Evolutionary conservation across 2,797 vertebrate species (phyloP), one percentile per base, ranked within the genome.

Genomic region (Gobionotothen gibberifrons): DNA sequence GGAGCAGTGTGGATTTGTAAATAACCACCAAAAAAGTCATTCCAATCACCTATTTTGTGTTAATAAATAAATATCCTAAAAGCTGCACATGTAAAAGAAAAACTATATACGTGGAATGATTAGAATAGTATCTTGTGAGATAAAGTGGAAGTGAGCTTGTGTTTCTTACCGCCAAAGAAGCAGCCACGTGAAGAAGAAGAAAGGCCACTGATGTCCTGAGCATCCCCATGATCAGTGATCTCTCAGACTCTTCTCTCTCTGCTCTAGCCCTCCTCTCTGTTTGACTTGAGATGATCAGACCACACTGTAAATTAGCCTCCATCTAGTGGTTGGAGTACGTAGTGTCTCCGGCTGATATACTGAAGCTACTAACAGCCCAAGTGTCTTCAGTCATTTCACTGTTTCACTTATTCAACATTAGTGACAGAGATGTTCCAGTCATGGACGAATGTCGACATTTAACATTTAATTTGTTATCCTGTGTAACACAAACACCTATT

Each of bases 101-200:
- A 51, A n/a, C 17, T 5, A 5, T 9, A 11, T 59, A 21, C 15
- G 14, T n/a, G 6, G 11, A 16, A 19, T 12, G 17, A 26, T 16
- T 29, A 32, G 8, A 60, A 55, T 29, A 13, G 13, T 39, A 16
- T 52, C 15, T 39, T 10, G 49, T 5, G 29, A 15, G 1, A 47
- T 17, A 17, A 16, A 10, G 2, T 17, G 29, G 58, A 3, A 40
- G 26, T 12, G 3, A n/a, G 9, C 2, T 26, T 5, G n/a, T 36
- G 16, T 42, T 40, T 60, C 88, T 87, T 83, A 88, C 86, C 48
- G 74, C 72, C 48, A 80, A 4, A 60, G 69, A 75, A 9, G 52
- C 53, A 49, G 79, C 78, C 76, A 78, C 44, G 16, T 87, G 82
- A n/a, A 86, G 66, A 32, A 86, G 66, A 32, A 90, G 63, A 39